Evolutionary conservation across 92 coral and sea anemone species (phyloP).

Genomic region (Bergia puertoricense): DNA sequence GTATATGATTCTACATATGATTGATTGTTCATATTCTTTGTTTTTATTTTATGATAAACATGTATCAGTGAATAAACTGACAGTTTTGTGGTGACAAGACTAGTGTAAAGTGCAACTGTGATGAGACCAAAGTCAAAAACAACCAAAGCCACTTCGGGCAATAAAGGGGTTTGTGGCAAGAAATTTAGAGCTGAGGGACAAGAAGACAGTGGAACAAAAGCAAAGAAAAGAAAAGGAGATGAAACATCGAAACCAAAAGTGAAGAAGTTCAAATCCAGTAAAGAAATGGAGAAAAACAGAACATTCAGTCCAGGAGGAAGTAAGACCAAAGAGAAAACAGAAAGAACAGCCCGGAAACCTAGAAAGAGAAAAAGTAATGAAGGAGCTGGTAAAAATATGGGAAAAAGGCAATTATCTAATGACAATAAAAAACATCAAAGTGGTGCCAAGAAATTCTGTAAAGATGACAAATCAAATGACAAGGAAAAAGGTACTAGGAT

Average conservation of each 20-base stretch:
- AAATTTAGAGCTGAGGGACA: conserved; percentile 40
- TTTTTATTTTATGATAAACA: no score
- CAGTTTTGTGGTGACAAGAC: not conserved
- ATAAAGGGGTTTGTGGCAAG: conserved; percentile 13
- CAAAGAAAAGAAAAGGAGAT: conserved; percentile 38
- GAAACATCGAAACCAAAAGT: conserved; percentile 35
- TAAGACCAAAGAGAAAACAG: not conserved
- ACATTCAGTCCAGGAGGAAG: not conserved
- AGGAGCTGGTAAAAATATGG: not conserved
- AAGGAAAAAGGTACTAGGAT: not conserved
- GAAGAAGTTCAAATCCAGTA: conserved; percentile 40
- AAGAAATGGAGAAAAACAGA: conserved; percentile 1
- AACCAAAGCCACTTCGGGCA: conserved; percentile 31
- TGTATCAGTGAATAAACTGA: not conserved
- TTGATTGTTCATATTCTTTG: not conserved
- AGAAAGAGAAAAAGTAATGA: not conserved
- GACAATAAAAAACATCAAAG: not conserved
- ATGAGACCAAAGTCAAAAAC: conserved; percentile 34
- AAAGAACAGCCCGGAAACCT: not conserved
- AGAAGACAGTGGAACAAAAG: conserved; percentile 51
- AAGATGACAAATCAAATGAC: conserved; percentile 17
- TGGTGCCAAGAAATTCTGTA: conserved; percentile 5
- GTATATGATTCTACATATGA: not conserved
- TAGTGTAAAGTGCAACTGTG: not conserved
- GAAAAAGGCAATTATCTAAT: conserved; percentile 23